Evolutionary conservation across 2,113 vertebrate species (phyloP), one percentile per base, ranked within the genome.

Genomic region (Neolamprologus hecqui): DNA sequence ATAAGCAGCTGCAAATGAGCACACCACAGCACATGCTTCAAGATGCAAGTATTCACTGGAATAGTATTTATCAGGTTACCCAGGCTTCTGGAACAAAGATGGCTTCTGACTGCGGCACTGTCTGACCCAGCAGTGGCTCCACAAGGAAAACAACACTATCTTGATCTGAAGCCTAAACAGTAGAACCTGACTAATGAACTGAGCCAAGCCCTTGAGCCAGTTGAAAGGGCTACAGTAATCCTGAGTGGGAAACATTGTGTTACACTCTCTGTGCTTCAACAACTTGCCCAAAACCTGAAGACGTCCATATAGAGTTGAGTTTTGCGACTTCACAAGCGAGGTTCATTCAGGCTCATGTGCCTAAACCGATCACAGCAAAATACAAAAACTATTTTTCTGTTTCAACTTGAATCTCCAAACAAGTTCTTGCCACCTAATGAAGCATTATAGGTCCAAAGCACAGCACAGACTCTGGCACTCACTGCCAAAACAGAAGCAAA

Each of bases 1-100:
- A 57, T 3, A 92, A 88, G 40, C 88, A 90, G 79, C 28, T 89
- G 10, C 51, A 87, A 68, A 79, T 84, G 82, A 81, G 40, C 21
- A 26, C 10, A 37, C 49, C 23, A 42, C 26, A 45, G 2, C 14
- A 80, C 58, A 84, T 55, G 35, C 49, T 87, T 2, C 84, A 82
- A 37, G 86, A 85, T 23, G 60, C 35, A 5, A 63, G 35, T 13
- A 68, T 1, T 5, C 4, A 13, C 5, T 87, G 73, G 84, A 87
- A 87, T 35, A 90, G 79, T n/a, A 84, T 82, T 3, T 84, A 40
- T 23, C 42, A 53, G n/a, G 79, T 5, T 92, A 19, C 40, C 28
- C n/a, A 75, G 85, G 9, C 80, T 88, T 4, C 90, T 81, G 6
- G 80, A 77, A 65, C 83, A 88, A 35, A 47, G 83, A 55, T 90